Percentiles rank a stretch among this genome's conserved stretches.
phyloP scores from a whole-genome alignment of 2,888 invertebrate species.

The Dicranocentrus wangi region DNA sequence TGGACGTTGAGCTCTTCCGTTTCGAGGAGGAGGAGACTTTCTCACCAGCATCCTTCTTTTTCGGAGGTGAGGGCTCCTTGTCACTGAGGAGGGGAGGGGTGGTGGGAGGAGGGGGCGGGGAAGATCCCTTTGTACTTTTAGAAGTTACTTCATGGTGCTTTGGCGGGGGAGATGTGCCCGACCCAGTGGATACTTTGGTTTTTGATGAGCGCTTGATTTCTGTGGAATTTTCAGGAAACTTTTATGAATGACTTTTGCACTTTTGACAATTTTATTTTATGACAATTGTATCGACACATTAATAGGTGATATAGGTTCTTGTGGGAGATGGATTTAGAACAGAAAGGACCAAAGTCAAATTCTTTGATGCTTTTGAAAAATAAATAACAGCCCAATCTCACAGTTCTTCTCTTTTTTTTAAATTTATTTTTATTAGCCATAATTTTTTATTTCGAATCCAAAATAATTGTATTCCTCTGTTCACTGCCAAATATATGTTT shows the following conservation, averaged over 20 bases:
- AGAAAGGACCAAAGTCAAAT: no score
- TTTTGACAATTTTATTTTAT: no score
- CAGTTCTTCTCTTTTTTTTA: conserved; percentile 23
- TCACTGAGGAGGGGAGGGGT: background rate
- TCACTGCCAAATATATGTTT: no score
- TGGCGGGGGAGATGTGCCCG: conserved; percentile 78
- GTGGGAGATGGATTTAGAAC: no score
- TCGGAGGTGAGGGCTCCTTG: background rate
- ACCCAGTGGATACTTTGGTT: conserved; percentile 77
- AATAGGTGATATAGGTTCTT: background rate
- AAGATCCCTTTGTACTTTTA: conserved; percentile 14
- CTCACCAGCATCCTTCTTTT: background rate
- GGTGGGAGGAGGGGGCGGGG: background rate
- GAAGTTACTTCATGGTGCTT: conserved; percentile 26
- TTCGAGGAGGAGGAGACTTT: background rate
- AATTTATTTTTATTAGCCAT: no score
- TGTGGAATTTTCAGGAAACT: no score
- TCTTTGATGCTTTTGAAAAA: no score
- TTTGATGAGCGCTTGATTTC: conserved; percentile 62
- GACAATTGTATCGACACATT: no score
- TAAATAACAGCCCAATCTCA: conserved; percentile 54
- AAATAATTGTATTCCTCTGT: no score
- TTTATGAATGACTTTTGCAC: background rate
- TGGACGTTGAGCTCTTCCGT: background rate
- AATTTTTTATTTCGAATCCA: no score